phyloP scores from a whole-genome alignment of 2,888 invertebrate genomes.

The Ectobius pallidus region DNA sequence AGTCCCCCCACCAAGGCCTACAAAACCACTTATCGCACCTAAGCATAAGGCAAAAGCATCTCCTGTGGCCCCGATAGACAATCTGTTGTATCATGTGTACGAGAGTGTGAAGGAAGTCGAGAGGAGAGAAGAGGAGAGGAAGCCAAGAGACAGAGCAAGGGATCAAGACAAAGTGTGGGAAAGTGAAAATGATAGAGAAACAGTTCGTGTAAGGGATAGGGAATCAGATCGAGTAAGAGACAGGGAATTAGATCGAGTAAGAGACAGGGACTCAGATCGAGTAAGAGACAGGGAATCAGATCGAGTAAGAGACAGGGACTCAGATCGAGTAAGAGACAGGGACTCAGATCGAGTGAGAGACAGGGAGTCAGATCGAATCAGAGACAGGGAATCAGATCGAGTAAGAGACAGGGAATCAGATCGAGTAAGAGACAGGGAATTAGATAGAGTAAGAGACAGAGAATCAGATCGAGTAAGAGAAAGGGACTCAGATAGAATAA shows the following conservation, averaged over 20 bases:
- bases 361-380: not conserved
- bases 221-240: not conserved
- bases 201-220: not conserved
- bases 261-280: not conserved
- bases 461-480: not conserved
- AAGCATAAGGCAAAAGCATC: constrained; percentile 31
- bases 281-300: not conserved
- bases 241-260: not conserved
- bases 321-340: not conserved
- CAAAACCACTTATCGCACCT: constrained; percentile 22
- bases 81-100: constrained; percentile 81
- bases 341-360: not conserved
- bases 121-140: constrained; percentile 20
- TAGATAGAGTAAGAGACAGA: not conserved
- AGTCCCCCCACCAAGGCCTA: constrained; percentile 32
- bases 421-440: not conserved
- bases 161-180: constrained; percentile 21
- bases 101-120: constrained; percentile 62
- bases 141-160: constrained; percentile 5
- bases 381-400: not conserved
- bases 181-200: constrained; percentile 20
- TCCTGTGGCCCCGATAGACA: constrained; percentile 62
- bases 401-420: not conserved
- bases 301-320: not conserved
- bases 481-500: not conserved